Percentiles rank a stretch among this genome's conserved stretches.
These are phyloP conservation scores for Apogon hyalosoma DNA, from an alignment of 2,797 vertebrate species.

Conservation along the genomic window DNA sequence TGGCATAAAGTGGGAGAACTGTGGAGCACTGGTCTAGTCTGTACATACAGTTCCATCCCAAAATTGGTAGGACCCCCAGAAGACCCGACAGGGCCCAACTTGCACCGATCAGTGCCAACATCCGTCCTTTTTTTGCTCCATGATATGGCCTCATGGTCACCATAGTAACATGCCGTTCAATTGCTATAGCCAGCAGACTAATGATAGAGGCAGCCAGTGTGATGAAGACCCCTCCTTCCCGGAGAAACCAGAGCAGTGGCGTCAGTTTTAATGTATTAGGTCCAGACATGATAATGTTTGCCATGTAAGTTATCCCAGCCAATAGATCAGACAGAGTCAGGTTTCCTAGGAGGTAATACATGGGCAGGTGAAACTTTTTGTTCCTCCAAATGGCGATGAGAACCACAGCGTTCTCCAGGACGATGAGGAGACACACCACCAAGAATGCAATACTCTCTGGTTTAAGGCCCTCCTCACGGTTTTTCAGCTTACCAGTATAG, in stretches of 20 bases:
- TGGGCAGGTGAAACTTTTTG: slow-evolving; percentile 92
- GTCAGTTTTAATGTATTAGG: slow-evolving; percentile 87
- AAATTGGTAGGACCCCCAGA: slow-evolving; percentile 87
- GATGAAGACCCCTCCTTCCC: slow-evolving; percentile 92
- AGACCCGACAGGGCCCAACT: slow-evolving; percentile 88
- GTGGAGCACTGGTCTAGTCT: slow-evolving; percentile 87
- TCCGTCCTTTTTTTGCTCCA: slow-evolving; percentile 85
- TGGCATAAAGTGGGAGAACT: slow-evolving; percentile 90
- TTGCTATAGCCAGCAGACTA: slow-evolving; percentile 91
- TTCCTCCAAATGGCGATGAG: slow-evolving; percentile 89
- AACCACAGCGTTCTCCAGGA: slow-evolving; percentile 90
- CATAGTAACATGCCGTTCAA: slow-evolving; percentile 92
- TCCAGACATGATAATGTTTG: slow-evolving; percentile 91
- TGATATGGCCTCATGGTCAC: slow-evolving; percentile 88
- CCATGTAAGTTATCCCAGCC: slow-evolving; percentile 89
- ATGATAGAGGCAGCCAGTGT: slow-evolving; percentile 90
- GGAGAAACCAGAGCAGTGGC: slow-evolving; percentile 89
- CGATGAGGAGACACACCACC: slow-evolving; percentile 88
- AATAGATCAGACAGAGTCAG: slow-evolving; percentile 91
- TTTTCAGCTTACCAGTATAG: slow-evolving; percentile 87
- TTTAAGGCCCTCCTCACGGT: slow-evolving; percentile 85
- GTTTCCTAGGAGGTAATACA: slow-evolving; percentile 93
- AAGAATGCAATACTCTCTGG: slow-evolving; percentile 85
- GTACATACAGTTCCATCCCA: slow-evolving; percentile 92
- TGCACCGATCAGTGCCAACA: slow-evolving; percentile 84